phyloP scores from a whole-genome alignment of 2,888 invertebrate genomes.

The Drosophila gaucha region DNA sequence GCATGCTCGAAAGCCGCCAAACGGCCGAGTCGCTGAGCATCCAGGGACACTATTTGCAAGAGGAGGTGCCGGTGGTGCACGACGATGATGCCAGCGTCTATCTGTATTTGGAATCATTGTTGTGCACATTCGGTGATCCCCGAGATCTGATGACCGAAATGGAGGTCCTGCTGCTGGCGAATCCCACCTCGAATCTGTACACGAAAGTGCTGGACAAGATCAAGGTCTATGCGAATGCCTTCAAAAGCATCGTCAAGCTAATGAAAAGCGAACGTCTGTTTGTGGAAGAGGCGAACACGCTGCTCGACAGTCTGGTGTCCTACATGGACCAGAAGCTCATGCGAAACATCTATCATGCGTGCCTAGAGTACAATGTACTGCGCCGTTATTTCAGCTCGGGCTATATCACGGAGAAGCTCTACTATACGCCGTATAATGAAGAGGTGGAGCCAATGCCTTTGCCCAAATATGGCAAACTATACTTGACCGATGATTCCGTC shows the following conservation, averaged over 20 bases:
- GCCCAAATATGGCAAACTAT: constrained; percentile 69
- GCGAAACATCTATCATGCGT: constrained; percentile 60
- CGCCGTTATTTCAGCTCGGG: constrained; percentile 48
- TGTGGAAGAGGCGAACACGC: constrained; percentile 67
- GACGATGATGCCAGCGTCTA: constrained; percentile 61
- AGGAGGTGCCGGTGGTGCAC: constrained; percentile 45
- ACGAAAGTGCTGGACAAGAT: constrained; percentile 57
- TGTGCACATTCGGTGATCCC: constrained; percentile 62
- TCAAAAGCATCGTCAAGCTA: constrained; percentile 69
- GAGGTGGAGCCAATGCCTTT: constrained; percentile 46
- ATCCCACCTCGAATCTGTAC: constrained; percentile 35
- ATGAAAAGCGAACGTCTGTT: constrained; percentile 63
- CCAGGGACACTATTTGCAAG: constrained; percentile 64
- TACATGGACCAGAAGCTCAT: constrained; percentile 50
- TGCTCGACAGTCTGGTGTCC: constrained; percentile 59
- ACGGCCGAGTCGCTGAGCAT: constrained; percentile 55
- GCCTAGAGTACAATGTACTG: constrained; percentile 72
- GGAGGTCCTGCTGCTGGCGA: constrained; percentile 53
- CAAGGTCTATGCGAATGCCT: constrained; percentile 57
- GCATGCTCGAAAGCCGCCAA: constrained; percentile 35
- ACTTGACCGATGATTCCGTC: constrained; percentile 63
- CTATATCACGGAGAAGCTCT: constrained; percentile 24
- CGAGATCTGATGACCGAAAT: constrained; percentile 51
- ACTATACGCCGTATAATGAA: background rate
- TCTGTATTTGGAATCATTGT: constrained; percentile 73